Base-by-base conservation (phyloP, 2,113 vertebrate species). In the Heloderma charlesbogerti region DNA sequence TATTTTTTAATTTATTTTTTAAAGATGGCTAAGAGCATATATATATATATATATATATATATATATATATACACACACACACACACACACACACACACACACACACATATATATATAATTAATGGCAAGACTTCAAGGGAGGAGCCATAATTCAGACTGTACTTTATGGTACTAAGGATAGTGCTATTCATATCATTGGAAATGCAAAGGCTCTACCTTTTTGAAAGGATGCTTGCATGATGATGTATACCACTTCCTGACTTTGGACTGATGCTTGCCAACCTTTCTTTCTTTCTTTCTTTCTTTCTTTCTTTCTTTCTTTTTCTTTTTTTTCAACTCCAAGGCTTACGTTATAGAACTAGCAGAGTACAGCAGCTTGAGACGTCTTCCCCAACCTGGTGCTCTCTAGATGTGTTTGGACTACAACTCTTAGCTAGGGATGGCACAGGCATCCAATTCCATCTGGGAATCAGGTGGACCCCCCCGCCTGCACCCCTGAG, bases 1-100 rank as follows among this genome's bases (percentile, higher is more conserved):
- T 48, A n/a, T 54, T 54, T 54, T 54, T 54, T n/a, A n/a, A n/a
- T n/a, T n/a, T n/a, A n/a, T n/a, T 54, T 54, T 54, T 54, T 54
- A 54, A 69, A n/a, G 87, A 69, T 51, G 78, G 87, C 87, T 88
- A 71, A 88, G 87, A 88, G 87, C 78, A 81, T 88, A 81, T 88
- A 48, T 16, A 88, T 81, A 81, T 88, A 63, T 88, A 81, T 51
- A 51, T 51, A 51, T n/a, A 81, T 88, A 81, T 88, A 48, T 16
- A 88, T 81, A 81, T 88, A 63, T 88, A 81, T 51, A 51, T 51
- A 51, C n/a, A n/a, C n/a, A n/a, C n/a, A n/a, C n/a, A n/a, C n/a
- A n/a, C n/a, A n/a, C n/a, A n/a, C n/a, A n/a, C n/a, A n/a, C n/a
- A n/a, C n/a, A n/a, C n/a, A n/a, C n/a, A n/a, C n/a, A n/a, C n/a